Percentiles rank a stretch among this genome's conserved stretches.
Conservation (phyloP, 1,140 invertebrate genomes). For the Drosophila lowei region DNA sequence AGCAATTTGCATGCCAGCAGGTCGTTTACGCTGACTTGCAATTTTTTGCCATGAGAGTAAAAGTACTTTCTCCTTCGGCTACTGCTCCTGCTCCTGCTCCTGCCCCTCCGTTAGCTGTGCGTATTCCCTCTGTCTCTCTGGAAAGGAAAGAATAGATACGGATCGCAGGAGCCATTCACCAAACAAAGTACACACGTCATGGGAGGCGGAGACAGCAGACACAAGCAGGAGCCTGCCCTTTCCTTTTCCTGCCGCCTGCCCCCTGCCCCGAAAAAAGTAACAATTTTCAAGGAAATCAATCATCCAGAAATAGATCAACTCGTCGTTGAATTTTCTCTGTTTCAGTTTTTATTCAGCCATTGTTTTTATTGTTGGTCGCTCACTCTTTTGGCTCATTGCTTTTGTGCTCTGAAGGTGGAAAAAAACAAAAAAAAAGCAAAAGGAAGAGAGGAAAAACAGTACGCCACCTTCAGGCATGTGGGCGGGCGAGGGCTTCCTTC, state of each 20-base stretch:
- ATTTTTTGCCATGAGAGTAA: constrained; percentile 21
- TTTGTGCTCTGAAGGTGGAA: constrained; percentile 15
- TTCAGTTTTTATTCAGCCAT: constrained; percentile 45
- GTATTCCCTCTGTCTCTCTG: not conserved
- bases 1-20: constrained; percentile 70
- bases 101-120: no score
- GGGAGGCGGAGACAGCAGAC: constrained; percentile 1
- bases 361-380: constrained; percentile 57
- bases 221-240: not conserved
- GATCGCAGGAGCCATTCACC: constrained; percentile 31
- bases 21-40: constrained; percentile 75
- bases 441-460: constrained; percentile 12
- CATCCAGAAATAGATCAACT: constrained; percentile 76
- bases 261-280: constrained; percentile 21
- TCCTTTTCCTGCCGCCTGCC: constrained; percentile 1
- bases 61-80: no score
- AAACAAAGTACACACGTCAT: constrained; percentile 68
- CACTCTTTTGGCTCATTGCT: constrained; percentile 7
- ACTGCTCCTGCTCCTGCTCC: no score
- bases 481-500: no score
- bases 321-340: constrained; percentile 27
- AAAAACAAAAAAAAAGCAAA: constrained; percentile 22
- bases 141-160: constrained; percentile 12
- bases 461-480: no score
- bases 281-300: constrained; percentile 69